Evolutionary conservation across 2,888 invertebrate genomes (phyloP), one percentile per base, ranked within the genome.

Genomic region (Beris chalybata): DNA sequence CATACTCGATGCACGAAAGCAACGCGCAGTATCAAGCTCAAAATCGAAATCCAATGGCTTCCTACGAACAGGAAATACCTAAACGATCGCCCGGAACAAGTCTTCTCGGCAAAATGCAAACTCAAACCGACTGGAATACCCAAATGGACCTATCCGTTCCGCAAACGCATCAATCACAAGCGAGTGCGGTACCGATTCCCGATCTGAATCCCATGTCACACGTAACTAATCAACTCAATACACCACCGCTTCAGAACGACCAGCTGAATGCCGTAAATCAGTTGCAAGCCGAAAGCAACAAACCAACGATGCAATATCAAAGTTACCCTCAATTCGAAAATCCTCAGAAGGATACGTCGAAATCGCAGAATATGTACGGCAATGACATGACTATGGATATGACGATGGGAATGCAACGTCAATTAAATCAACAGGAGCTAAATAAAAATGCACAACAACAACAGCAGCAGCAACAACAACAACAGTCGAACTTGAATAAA

Each of bases 341-440:
- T 32, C 13, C 52, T 15, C 38, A 63, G 32, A 50, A 70, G 12
- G 61, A 59, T 55, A 67, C 77, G 30, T 79, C 82, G 56, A 73
- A 82, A 6, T 82, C 83, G 75, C 72, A 79, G 52, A 74, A 83
- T 15, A 77, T 84, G 31, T 87, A 85, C 73, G 87, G 38, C 15
- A 74, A 71, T 29, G 79, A 81, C 29, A 52, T 69, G 43, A 30
- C 64, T n/a, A 56, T 63, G 67, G 65, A 61, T 22, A 15, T 50
- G 63, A 61, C 32, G 22, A 43, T 43, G 15, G 61, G 61, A 43
- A 59, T 67, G 13, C 65, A 59, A 5, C 38, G 50, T 4, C 64
- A 64, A 13, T 44, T 55, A 38, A 31, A 7, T 11, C 44, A 59
- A 4, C 64, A 59, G 32, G 65, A 65, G 6, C 7, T 32, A 5